Conservation (phyloP, 2,888 invertebrate species). For the Agrotis clavis region DNA sequence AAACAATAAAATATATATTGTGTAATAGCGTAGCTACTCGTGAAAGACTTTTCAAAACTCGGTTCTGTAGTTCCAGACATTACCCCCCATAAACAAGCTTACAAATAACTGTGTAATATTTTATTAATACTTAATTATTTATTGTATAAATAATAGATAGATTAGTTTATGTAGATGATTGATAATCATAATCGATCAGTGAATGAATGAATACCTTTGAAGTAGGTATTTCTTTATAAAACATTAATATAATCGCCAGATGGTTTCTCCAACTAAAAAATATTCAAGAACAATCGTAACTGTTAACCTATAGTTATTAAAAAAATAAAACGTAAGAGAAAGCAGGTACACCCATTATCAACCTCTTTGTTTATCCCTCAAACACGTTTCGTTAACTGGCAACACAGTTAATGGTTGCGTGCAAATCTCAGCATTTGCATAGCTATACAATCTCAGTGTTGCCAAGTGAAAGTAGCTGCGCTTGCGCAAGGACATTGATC, state of each 20-base stretch:
- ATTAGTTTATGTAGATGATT: no score
- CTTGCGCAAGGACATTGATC: slow-evolving; percentile 62
- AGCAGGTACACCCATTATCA: slow-evolving; percentile 38
- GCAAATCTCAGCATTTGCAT: slow-evolving; percentile 62
- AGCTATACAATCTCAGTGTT: slow-evolving; percentile 59
- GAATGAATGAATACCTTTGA: background rate
- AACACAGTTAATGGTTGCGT: slow-evolving; percentile 44
- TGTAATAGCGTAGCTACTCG: no score
- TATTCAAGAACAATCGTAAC: slow-evolving; percentile 1
- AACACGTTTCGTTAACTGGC: slow-evolving; percentile 39
- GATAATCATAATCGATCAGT: no score
- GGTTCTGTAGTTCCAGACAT: no score
- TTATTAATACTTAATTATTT: no score
- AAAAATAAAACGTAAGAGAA: slow-evolving; percentile 30
- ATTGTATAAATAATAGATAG: no score
- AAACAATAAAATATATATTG: no score
- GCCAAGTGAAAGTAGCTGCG: slow-evolving; percentile 66
- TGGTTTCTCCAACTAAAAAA: no score
- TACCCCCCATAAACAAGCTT: no score
- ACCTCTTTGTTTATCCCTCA: slow-evolving; percentile 17
- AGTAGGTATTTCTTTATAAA: no score
- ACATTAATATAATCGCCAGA: background rate
- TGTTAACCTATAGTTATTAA: slow-evolving; percentile 13
- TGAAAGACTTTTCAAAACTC: no score
- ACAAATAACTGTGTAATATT: no score